These are phyloP conservation scores for Cuculus canorus DNA, from an alignment of 2,797 vertebrate species.

Conservation along the genomic window DNA sequence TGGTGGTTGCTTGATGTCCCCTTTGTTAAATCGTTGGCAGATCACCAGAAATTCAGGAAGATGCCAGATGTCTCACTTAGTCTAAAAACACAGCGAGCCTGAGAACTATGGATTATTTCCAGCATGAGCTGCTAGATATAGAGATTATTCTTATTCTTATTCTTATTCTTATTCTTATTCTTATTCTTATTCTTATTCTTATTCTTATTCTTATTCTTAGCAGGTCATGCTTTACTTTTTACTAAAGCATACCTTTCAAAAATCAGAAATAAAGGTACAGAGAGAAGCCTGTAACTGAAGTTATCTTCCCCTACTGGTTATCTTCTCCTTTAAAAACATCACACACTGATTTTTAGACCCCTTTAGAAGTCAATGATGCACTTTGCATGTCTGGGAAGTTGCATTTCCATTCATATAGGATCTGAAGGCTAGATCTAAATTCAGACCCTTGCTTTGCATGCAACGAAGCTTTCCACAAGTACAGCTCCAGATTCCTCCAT, in stretches of 20 bases:
- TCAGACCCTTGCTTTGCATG: not conserved
- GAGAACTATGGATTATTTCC: slow-evolving; percentile 51
- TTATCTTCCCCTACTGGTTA: slow-evolving; percentile 25
- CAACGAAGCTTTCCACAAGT: not conserved
- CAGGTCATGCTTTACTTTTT: not conserved
- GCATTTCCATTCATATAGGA: not conserved
- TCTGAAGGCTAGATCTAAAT: not conserved
- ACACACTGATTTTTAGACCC: slow-evolving; percentile 36
- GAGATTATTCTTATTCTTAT: not conserved
- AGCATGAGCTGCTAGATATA: not conserved
- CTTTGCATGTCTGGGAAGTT: not conserved
- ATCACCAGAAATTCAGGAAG: slow-evolving; percentile 30
- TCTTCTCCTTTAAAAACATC: slow-evolving; percentile 7
- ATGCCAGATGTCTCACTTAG: slow-evolving; percentile 38
- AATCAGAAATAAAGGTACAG: slow-evolving; percentile 15
- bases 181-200: not conserved
- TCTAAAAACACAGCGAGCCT: slow-evolving; percentile 13
- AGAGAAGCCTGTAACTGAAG: slow-evolving; percentile 28
- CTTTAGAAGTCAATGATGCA: slow-evolving; percentile 37
- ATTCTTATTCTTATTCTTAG: no score
- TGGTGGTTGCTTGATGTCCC: not conserved
- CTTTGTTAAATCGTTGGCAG: slow-evolving; percentile 44
- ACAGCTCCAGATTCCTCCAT: not conserved
- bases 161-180: not conserved
- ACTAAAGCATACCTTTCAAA: slow-evolving; percentile 1